Conservation (phyloP, 2,797 vertebrate species). For the Botia kubotai region DNA sequence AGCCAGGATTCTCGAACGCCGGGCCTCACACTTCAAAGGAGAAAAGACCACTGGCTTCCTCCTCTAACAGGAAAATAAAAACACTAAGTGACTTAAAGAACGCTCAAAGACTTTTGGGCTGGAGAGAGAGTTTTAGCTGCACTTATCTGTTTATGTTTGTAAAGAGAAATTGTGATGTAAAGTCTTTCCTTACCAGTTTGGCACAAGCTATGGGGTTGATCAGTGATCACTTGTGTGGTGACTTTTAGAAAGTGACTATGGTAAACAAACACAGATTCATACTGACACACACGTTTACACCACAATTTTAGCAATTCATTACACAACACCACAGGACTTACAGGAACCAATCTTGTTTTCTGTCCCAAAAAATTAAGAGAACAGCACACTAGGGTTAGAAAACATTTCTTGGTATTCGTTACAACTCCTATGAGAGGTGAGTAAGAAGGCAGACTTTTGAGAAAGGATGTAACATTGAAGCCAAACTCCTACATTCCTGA, state of each 20-base stretch:
- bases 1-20: constrained; percentile 37
- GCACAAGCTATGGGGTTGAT: constrained; percentile 35
- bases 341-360: constrained; percentile 42
- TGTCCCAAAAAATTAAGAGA: constrained; percentile 17
- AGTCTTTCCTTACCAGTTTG: constrained; percentile 51
- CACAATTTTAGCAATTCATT: constrained; percentile 31
- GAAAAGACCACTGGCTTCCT: constrained; percentile 40
- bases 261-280: constrained; percentile 33
- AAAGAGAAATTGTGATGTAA: constrained; percentile 41
- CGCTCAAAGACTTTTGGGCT: constrained; percentile 39
- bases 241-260: constrained; percentile 40
- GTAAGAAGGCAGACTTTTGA: constrained; percentile 48
- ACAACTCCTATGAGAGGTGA: constrained; percentile 35
- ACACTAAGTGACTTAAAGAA: constrained; percentile 42
- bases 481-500: constrained; percentile 39
- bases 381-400: constrained; percentile 31
- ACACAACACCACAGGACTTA: constrained; percentile 32
- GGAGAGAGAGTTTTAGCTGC: constrained; percentile 28
- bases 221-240: constrained; percentile 44
- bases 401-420: constrained; percentile 41
- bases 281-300: constrained; percentile 6
- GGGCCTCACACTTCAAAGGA: constrained; percentile 54
- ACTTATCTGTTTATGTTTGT: constrained; percentile 49
- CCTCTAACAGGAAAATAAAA: constrained; percentile 35
- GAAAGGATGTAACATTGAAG: constrained; percentile 41